A percentile compares a stretch with the other conserved stretches of the same genome.
These are phyloP conservation scores for Cepaea hortensis DNA, from an alignment of 2,888 invertebrate species.

Conservation along the genomic window DNA sequence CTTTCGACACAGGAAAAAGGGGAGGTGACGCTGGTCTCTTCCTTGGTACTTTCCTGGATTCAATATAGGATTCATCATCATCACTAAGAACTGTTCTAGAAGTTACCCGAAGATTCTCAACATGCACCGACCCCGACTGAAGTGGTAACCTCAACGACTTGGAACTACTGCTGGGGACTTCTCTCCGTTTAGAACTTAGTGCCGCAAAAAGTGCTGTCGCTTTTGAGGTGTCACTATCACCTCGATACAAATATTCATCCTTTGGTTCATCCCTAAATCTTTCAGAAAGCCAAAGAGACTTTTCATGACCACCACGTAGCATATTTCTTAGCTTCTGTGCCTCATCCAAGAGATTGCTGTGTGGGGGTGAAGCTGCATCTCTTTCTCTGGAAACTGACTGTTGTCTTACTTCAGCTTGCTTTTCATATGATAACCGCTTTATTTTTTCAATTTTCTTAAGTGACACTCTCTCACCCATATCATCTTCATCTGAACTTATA, in stretches of 20 bases:
- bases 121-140: neutral
- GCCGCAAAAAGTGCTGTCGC: slow-evolving; percentile 17
- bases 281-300: slow-evolving; percentile 5
- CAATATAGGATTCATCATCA: slow-evolving; percentile 28
- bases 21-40: slow-evolving; percentile 39
- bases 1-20: slow-evolving; percentile 4
- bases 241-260: slow-evolving; percentile 42
- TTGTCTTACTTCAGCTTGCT: neutral
- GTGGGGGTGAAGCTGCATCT: slow-evolving; percentile 1
- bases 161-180: slow-evolving; percentile 15
- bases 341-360: neutral
- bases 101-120: slow-evolving; percentile 44
- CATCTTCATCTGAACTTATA: slow-evolving; percentile 2
- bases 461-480: neutral
- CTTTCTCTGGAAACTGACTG: neutral
- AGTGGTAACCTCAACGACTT: neutral
- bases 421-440: neutral
- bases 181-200: slow-evolving; percentile 1
- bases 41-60: slow-evolving; percentile 16
- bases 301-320: neutral
- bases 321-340: neutral
- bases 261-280: slow-evolving; percentile 31
- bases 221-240: slow-evolving; percentile 15
- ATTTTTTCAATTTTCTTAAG: neutral
- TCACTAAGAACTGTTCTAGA: slow-evolving; percentile 20